phyloP scores from a whole-genome alignment of 2,888 invertebrate species.

The Platycheirus albimanus region DNA sequence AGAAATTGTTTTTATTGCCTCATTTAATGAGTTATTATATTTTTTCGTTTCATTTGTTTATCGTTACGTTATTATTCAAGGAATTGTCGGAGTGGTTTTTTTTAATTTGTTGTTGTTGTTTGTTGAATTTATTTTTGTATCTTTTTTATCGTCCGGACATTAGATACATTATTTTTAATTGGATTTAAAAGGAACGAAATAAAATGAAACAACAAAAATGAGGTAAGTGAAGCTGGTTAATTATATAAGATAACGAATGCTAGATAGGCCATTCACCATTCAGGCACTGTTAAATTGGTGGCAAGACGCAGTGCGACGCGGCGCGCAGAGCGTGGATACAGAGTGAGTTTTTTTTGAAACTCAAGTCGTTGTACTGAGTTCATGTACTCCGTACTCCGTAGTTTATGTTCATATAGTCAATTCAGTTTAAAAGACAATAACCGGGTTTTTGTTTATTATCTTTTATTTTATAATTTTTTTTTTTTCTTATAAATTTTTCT shows the following conservation, averaged over 20 bases:
- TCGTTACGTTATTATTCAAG: constrained; percentile 42
- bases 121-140: constrained; percentile 17
- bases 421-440: constrained; percentile 50
- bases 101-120: constrained; percentile 25
- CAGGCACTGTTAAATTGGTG: no score
- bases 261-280: constrained; percentile 31
- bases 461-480: constrained; percentile 43
- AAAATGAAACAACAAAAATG: constrained; percentile 11
- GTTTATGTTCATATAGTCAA: constrained; percentile 29
- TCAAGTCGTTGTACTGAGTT: constrained; percentile 28
- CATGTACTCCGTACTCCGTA: constrained; percentile 49
- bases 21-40: constrained; percentile 70
- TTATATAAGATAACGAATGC: constrained; percentile 65
- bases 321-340: neutral
- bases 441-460: constrained; percentile 68
- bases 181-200: constrained; percentile 57
- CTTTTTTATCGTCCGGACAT: constrained; percentile 52
- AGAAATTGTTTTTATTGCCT: constrained; percentile 68
- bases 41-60: constrained; percentile 66
- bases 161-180: constrained; percentile 70
- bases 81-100: constrained; percentile 56
- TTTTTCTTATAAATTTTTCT: constrained; percentile 37
- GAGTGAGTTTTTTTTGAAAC: constrained; percentile 14
- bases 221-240: constrained; percentile 68
- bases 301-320: no score